Base-by-base conservation (phyloP, 1,140 invertebrate species). In the Dryas iulia region DNA sequence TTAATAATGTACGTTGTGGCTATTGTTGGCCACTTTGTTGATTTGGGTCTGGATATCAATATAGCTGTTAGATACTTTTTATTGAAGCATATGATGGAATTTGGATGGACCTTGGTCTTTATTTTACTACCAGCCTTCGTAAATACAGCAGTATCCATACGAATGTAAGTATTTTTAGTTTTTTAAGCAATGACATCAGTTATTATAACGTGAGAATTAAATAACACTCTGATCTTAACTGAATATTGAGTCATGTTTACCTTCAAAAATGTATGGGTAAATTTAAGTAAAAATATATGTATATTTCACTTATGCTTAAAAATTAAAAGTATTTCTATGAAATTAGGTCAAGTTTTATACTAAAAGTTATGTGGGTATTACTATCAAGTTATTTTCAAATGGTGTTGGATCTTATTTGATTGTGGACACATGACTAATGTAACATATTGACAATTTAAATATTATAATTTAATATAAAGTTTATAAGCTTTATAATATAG, bases 41-140 rank as follows among this genome's bases (percentile, higher is more conserved):
- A 95, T 86, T 82, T 95, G 3, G 93, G 92, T 14, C 83, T 94
- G n/a, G 94, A 95, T 86, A 93, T 94, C 24, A 95, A 95, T 83
- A 83, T 95, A 18, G 94, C 94, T 28, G 93, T 94, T 58, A 82
- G 93, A 68, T 94, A 94, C 79, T 93, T 84, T 61, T 59, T 90
- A 65, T 87, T 89, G 28, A 77, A 83, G 26, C 86, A 92, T 70
- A 83, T 92, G 72, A 79, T 81, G 53, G 94, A 94, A 72, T 95
- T 95, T 77, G 90, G 92, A 7, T 92, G 94, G 74, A 95, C 94
- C 2, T 70, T 94, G 7, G 90, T 89, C 24, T 95, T 95, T 78
- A 94, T 95, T 31, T 84, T 95, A 56, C 83, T 95, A 71, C 94
- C 94, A 61, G 94, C 94, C 3, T 91, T 94, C 65, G 91, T 94